Evolutionary conservation across 2,888 invertebrate genomes (phyloP), one percentile per base, ranked within the genome.

Genomic region (Aelia acuminata): DNA sequence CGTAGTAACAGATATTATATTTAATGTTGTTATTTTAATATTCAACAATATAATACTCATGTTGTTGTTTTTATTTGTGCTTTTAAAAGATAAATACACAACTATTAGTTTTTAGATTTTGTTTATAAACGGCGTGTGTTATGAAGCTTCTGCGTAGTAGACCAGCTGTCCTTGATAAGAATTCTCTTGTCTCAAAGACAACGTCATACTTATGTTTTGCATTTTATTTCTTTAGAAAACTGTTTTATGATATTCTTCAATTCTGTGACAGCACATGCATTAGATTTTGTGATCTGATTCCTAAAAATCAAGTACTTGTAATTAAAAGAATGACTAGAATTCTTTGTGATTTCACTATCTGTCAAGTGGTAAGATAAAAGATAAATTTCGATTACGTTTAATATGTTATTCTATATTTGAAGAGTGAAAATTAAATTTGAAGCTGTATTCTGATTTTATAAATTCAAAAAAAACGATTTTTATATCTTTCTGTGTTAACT

Each of bases 321-420:
- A n/a, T 20, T 20, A 20, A 18, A 70, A 70, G 63, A 70, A 70
- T 20, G 31, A 18, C 18, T 10, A 70, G 63, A 31, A 35, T 70
- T 70, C 35, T n/a, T n/a, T n/a, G n/a, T 7, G 18, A 7, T 70
- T 70, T 70, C 63, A 35, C 18, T 70, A 70, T 70, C 63, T 18
- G 63, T 70, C 63, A 70, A 70, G 63, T 70, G 63, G 63, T 70
- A 18, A 70, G 63, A 70, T 70, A 70, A 70, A 70, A 35, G 63
- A 70, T 70, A 70, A 70, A 70, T 70, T 57, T 57, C 11, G 57
- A 35, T 70, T 35, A 31, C 31, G 18, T 70, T 70, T 35, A 31
- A 15, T 0, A 70, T 26, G 31, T 70, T 20, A 15, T 57, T 1
- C 15, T 35, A 35, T 15, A 70, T 35, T 70, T 35, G 5, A 8